Evolutionary conservation across 1,140 invertebrate species (phyloP).

Genomic region (Lepidurus apus): DNA sequence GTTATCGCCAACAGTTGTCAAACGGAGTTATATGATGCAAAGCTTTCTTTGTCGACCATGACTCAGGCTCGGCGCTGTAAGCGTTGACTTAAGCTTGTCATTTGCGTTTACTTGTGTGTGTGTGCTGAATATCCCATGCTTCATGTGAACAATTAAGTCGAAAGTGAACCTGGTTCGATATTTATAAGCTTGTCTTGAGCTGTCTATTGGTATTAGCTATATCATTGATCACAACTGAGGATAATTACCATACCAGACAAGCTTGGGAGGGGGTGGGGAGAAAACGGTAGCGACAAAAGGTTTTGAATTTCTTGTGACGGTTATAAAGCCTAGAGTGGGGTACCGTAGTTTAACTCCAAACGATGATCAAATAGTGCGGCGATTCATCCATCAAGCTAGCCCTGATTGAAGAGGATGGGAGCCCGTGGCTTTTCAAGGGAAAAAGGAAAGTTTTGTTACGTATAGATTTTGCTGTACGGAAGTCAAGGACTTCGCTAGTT

Average conservation of each 20-base stretch:
- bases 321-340: neutral
- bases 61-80: neutral
- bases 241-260: conserved; percentile 19
- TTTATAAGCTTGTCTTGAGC: neutral
- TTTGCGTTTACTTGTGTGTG: neutral
- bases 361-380: conserved; percentile 5
- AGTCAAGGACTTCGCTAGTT: neutral
- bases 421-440: neutral
- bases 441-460: conserved; percentile 20
- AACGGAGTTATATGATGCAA: neutral
- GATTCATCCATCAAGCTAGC: conserved; percentile 19
- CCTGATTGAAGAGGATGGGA: neutral
- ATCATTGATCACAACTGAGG: conserved; percentile 16
- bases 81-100: neutral
- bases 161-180: conserved; percentile 9
- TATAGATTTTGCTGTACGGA: neutral
- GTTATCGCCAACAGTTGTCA: neutral
- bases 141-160: neutral
- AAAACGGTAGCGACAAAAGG: neutral
- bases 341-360: conserved; percentile 1
- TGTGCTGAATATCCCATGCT: neutral
- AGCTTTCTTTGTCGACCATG: neutral
- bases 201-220: neutral
- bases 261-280: neutral
- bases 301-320: conserved; percentile 5